A percentile compares a stretch with the other conserved stretches of the same genome.
Evolutionary conservation across 1,140 invertebrate species (phyloP).

Genomic region (Macrobrachium nipponense): DNA sequence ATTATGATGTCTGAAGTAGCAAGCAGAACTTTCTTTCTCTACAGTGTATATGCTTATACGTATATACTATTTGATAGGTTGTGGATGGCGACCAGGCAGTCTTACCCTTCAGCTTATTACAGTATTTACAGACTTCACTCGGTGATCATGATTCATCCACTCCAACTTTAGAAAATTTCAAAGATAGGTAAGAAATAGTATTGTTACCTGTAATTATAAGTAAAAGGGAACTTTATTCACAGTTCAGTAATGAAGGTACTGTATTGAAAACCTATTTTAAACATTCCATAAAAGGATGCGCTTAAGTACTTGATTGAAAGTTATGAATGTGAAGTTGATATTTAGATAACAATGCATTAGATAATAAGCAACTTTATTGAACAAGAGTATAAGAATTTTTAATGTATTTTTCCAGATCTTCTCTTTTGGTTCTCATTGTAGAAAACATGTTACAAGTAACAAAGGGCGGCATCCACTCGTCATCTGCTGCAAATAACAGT

Average conservation of each 20-base stretch:
- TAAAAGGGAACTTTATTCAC: not conserved
- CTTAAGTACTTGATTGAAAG: too few relatives aligned
- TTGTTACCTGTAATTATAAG: not conserved
- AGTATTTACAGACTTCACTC: slow-evolving; percentile 52
- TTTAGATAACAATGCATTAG: too few relatives aligned
- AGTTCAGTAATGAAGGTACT: too few relatives aligned
- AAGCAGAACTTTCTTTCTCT: too few relatives aligned
- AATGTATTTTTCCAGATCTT: slow-evolving; percentile 10
- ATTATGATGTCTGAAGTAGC: too few relatives aligned
- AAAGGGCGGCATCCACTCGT: slow-evolving; percentile 70
- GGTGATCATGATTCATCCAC: slow-evolving; percentile 31
- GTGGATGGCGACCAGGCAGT: slow-evolving; percentile 42
- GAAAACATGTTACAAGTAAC: slow-evolving; percentile 67
- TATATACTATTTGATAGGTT: slow-evolving; percentile 9
- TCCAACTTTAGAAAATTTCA: slow-evolving; percentile 46
- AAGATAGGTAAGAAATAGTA: slow-evolving; percentile 40
- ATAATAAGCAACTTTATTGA: too few relatives aligned
- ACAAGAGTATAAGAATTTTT: not conserved
- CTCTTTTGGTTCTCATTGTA: slow-evolving; percentile 42
- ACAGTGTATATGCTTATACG: too few relatives aligned
- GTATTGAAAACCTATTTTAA: too few relatives aligned
- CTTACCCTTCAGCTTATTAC: slow-evolving; percentile 49
- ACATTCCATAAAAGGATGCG: too few relatives aligned
- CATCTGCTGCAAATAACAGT: not conserved
- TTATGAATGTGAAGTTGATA: too few relatives aligned